Evolutionary conservation across 2,797 vertebrate genomes (phyloP).

Genomic region (Graptemys geographica): DNA sequence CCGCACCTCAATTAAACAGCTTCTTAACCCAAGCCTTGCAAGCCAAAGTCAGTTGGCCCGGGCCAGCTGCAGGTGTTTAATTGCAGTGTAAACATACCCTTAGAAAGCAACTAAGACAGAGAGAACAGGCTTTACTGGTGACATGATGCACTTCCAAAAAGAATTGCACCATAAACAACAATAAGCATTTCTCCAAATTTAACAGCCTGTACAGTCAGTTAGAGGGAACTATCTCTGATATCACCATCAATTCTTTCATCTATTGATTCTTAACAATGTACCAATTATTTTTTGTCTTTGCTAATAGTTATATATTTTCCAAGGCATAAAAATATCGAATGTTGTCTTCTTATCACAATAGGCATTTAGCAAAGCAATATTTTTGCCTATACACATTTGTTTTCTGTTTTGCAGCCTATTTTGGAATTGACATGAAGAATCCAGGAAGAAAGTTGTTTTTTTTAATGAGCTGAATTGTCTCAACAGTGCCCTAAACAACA

Average conservation of each 20-base stretch:
- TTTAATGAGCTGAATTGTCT: conserved; percentile 27
- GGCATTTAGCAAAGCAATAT: conserved; percentile 52
- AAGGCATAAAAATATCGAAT: conserved; percentile 42
- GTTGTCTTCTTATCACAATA: conserved; percentile 49
- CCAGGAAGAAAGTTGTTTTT: conserved; percentile 44
- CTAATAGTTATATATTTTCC: conserved; percentile 55
- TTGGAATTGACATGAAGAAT: conserved; percentile 32
- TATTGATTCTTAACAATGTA: conserved; percentile 27
- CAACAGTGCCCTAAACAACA: conserved; percentile 25
- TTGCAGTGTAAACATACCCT: background rate
- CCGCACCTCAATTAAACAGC: too few species aligned
- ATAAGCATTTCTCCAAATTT: too few species aligned
- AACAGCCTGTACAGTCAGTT: background rate
- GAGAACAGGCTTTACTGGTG: background rate
- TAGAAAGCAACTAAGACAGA: background rate
- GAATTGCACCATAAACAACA: background rate
- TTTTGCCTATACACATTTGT: conserved; percentile 17
- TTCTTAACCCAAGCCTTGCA: too few species aligned
- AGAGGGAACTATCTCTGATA: background rate
- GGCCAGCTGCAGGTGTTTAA: too few species aligned
- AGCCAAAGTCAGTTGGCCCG: too few species aligned
- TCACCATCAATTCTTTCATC: background rate
- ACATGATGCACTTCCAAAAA: background rate
- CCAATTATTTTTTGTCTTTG: conserved; percentile 43
- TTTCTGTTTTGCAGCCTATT: conserved; percentile 59